Percentiles rank a stretch among this genome's conserved stretches.
Conservation (phyloP, 1,140 invertebrate genomes). For the Pogonomyrmex barbatus region DNA sequence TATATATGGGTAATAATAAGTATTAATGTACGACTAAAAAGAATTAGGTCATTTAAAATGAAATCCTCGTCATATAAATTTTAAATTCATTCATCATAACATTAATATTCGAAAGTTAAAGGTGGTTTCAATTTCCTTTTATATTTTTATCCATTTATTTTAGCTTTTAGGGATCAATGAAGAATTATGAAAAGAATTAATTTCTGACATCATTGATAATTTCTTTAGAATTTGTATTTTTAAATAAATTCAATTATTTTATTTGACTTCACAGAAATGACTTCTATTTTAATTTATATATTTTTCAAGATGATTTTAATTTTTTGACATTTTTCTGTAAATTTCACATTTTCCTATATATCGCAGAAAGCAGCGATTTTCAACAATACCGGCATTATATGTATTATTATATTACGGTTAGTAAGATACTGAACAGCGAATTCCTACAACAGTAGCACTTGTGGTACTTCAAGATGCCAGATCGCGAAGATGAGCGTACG, state of each 20-base stretch:
- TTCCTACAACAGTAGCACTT: conserved; percentile 75
- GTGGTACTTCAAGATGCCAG: conserved; percentile 65
- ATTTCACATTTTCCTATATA: background rate
- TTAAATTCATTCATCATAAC: background rate
- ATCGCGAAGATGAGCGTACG: conserved; percentile 43
- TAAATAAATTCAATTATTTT: background rate
- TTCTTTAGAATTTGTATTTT: background rate
- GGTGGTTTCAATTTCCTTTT: conserved; percentile 8
- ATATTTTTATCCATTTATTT: conserved; percentile 26
- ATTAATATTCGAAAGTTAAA: conserved; percentile 14
- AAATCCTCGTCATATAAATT: background rate
- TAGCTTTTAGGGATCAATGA: background rate
- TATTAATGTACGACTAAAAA: background rate
- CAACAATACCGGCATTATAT: background rate
- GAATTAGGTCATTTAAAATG: conserved; percentile 13
- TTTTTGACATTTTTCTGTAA: background rate
- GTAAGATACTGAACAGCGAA: conserved; percentile 62
- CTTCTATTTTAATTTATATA: background rate
- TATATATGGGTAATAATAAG: no score
- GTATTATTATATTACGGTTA: conserved; percentile 48
- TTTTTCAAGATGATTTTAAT: background rate
- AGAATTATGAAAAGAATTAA: background rate
- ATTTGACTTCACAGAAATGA: background rate
- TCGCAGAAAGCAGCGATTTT: background rate
- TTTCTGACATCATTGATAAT: background rate